These are phyloP conservation scores for Columba guinea DNA, from an alignment of 2,797 vertebrate genomes.

Conservation along the genomic window DNA sequence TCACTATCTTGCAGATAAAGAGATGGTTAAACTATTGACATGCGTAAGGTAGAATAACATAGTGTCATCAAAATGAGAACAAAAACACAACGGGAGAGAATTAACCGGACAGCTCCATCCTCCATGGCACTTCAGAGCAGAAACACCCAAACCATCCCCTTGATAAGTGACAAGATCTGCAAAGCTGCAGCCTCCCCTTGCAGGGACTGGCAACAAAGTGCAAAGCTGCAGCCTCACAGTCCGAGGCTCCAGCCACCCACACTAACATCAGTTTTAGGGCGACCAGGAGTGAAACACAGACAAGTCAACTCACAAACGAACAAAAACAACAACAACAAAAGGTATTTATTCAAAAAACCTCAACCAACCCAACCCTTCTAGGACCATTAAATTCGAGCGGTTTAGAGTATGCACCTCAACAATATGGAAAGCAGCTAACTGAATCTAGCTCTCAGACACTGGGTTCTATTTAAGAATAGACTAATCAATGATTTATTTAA, in stretches of 20 bases:
- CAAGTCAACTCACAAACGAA: neutral
- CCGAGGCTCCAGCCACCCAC: neutral
- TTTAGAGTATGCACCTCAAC: neutral
- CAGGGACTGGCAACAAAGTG: neutral
- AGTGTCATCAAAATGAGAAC: neutral
- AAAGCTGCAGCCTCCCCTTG: neutral
- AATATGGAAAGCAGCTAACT: neutral
- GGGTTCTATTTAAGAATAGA: conserved; percentile 23
- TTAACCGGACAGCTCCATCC: neutral
- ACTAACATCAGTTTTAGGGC: neutral
- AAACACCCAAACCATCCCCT: neutral
- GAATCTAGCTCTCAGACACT: neutral
- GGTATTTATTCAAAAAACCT: accelerated
- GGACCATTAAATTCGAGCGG: neutral
- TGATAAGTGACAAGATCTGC: neutral
- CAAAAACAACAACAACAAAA: neutral
- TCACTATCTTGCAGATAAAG: neutral
- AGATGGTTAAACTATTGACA: neutral
- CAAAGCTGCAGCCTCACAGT: neutral
- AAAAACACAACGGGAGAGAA: neutral
- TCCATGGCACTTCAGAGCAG: neutral
- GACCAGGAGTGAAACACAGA: neutral
- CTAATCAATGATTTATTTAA: conserved; percentile 25
- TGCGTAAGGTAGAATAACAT: neutral
- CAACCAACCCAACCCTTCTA: neutral